Conservation (phyloP, 1,140 invertebrate genomes). For the Drosophila pachea region DNA sequence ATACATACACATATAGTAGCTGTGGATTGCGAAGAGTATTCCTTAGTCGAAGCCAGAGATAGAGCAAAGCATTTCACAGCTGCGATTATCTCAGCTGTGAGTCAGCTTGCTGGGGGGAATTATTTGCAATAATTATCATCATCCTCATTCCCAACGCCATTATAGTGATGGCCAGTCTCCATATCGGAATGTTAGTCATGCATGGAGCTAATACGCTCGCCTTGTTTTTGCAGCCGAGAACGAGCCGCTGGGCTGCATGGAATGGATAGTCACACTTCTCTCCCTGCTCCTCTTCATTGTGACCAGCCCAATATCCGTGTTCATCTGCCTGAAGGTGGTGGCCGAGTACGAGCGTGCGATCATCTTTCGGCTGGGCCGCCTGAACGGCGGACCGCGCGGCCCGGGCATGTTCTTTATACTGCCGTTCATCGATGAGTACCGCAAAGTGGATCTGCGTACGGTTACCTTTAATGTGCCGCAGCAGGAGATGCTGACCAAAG, state of each 20-base stretch:
- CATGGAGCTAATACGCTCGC: background rate
- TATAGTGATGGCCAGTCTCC: background rate
- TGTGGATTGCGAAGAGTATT: too few species aligned
- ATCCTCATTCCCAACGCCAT: too few species aligned
- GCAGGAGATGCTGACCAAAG: slow-evolving; percentile 90
- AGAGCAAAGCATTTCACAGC: too few species aligned
- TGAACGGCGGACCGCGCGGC: slow-evolving; percentile 81
- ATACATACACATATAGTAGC: too few species aligned
- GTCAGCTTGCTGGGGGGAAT: too few species aligned
- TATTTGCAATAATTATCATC: too few species aligned
- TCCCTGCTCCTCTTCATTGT: slow-evolving; percentile 88
- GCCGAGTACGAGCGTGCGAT: slow-evolving; percentile 91
- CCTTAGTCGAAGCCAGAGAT: too few species aligned
- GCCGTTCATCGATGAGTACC: slow-evolving; percentile 93
- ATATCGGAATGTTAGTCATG: slow-evolving; percentile 14
- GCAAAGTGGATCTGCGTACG: slow-evolving; percentile 92
- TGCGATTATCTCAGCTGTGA: too few species aligned
- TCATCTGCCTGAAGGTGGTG: slow-evolving; percentile 87
- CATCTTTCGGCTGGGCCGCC: slow-evolving; percentile 90
- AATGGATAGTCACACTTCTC: slow-evolving; percentile 87
- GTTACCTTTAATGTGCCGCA: slow-evolving; percentile 81
- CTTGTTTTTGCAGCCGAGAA: slow-evolving; percentile 79
- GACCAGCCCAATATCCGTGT: slow-evolving; percentile 90
- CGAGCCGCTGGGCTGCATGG: slow-evolving; percentile 83
- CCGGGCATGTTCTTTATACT: slow-evolving; percentile 93